Conservation (phyloP, 2,113 vertebrate species). For the Urocolius indicus region DNA sequence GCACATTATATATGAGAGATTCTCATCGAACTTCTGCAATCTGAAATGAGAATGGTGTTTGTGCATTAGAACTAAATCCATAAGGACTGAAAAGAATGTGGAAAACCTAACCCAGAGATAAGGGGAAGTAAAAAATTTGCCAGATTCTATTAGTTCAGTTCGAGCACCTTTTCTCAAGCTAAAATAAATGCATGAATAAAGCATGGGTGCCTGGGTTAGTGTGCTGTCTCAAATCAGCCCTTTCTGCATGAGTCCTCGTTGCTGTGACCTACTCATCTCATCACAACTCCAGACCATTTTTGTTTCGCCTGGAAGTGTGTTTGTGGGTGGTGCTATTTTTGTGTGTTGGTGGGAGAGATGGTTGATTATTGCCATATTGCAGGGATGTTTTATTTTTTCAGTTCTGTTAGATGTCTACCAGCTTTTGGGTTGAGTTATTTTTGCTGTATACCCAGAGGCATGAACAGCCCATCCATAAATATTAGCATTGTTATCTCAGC, state of each 20-base stretch:
- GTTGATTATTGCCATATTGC: not conserved
- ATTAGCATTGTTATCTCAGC: conserved; percentile 64
- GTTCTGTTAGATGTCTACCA: conserved; percentile 27
- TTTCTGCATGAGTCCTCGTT: not conserved
- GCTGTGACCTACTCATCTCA: not conserved
- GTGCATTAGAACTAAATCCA: not conserved
- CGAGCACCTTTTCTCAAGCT: not conserved
- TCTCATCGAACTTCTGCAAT: not conserved
- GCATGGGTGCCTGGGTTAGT: not conserved
- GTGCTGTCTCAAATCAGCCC: not conserved
- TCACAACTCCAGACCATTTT: not conserved
- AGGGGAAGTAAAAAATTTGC: not conserved
- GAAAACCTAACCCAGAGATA: not conserved
- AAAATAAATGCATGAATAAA: not conserved
- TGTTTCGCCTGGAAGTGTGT: not conserved
- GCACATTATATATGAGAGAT: not conserved
- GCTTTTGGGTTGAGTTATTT: conserved; percentile 55
- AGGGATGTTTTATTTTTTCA: not conserved
- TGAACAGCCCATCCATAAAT: conserved; percentile 47
- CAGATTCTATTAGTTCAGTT: not conserved
- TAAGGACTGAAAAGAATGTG: not conserved
- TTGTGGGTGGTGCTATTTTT: not conserved
- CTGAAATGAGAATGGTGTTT: not conserved
- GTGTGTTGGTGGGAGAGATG: not conserved
- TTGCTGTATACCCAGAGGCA: conserved; percentile 55